Conservation (phyloP, 2,888 invertebrate species). For the Cryptocephalus primarius region DNA sequence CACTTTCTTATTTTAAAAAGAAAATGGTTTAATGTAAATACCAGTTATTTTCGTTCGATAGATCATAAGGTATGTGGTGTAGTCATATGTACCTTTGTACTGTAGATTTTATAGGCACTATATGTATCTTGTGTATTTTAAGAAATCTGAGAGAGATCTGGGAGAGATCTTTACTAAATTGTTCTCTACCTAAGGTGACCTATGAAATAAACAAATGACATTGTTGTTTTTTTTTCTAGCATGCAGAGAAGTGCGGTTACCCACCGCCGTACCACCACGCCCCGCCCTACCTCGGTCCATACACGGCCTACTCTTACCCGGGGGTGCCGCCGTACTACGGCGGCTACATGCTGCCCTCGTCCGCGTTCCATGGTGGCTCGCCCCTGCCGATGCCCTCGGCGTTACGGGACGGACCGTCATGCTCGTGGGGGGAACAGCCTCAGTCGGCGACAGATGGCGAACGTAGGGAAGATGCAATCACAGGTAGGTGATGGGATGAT, state of each 20-base stretch:
- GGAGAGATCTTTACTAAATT: too few species aligned
- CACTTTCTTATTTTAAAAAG: too few species aligned
- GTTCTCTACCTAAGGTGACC: too few species aligned
- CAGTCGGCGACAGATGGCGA: constrained; percentile 21
- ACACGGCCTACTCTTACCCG: constrained; percentile 31
- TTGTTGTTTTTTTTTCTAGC: constrained; percentile 19
- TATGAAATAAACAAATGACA: too few species aligned
- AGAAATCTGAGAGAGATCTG: too few species aligned
- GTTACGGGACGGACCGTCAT: neutral
- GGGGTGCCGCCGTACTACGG: constrained; percentile 25
- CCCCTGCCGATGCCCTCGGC: constrained; percentile 37
- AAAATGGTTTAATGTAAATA: too few species aligned
- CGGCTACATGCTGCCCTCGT: constrained; percentile 26
- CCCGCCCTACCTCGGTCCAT: constrained; percentile 35
- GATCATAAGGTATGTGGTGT: too few species aligned
- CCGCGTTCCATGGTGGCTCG: constrained; percentile 27
- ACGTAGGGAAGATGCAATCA: constrained; percentile 47
- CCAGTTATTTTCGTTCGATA: too few species aligned
- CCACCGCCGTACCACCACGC: constrained; percentile 1
- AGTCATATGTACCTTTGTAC: too few species aligned
- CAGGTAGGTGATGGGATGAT: constrained; percentile 39
- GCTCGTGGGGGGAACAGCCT: neutral
- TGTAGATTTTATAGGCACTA: too few species aligned
- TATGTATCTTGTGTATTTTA: too few species aligned
- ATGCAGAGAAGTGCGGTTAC: constrained; percentile 23